These are phyloP conservation scores for Pyrocephalus nanus DNA, from an alignment of 2,797 vertebrate genomes.

Conservation along the genomic window DNA sequence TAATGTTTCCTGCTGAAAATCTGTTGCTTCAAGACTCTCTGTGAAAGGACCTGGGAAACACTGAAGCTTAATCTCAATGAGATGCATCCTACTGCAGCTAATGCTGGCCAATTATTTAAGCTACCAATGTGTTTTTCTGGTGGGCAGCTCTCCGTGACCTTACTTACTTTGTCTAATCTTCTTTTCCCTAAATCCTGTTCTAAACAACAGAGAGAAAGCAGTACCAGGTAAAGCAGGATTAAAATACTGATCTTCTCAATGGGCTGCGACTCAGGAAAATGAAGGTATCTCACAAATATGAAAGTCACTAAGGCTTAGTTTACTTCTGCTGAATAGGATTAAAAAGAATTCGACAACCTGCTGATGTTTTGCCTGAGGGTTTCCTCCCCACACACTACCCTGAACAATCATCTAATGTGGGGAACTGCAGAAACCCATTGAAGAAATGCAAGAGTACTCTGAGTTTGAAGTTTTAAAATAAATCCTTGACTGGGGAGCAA, in stretches of 20 bases:
- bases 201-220: not conserved
- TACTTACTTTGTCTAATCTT: not conserved
- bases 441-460: not conserved
- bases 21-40: not conserved
- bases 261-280: not conserved
- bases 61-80: not conserved
- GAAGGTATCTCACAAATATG: not conserved
- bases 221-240: constrained; percentile 17
- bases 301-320: not conserved
- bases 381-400: not conserved
- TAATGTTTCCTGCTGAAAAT: not conserved
- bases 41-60: not conserved
- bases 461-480: not conserved
- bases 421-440: not conserved
- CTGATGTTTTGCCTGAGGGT: not conserved
- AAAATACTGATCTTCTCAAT: constrained; percentile 8
- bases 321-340: not conserved
- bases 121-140: not conserved
- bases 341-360: not conserved
- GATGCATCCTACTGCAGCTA: not conserved
- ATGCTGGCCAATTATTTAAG: not conserved
- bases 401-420: not conserved
- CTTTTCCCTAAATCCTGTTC: not conserved
- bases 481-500: not conserved
- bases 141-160: not conserved